These are phyloP conservation scores for Eupithecia inturbata DNA, from an alignment of 2,888 invertebrate species.

Conservation along the genomic window DNA sequence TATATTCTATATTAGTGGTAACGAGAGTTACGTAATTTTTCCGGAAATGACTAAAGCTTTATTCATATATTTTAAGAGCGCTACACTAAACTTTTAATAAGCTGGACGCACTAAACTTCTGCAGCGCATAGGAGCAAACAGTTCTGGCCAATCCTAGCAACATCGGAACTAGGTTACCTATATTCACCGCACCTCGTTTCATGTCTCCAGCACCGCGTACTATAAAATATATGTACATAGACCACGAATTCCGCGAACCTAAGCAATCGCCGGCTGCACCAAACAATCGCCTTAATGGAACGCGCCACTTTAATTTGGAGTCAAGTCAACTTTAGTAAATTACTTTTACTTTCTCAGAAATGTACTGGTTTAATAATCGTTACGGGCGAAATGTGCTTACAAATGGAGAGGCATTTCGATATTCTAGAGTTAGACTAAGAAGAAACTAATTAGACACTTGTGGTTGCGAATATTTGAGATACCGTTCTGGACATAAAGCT, in stretches of 20 bases:
- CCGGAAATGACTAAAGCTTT: neutral
- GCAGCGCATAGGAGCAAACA: neutral
- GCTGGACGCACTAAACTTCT: neutral
- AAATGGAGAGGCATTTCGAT: neutral
- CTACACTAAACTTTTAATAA: neutral
- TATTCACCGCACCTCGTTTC: conserved; percentile 12
- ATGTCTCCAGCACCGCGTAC: conserved; percentile 15
- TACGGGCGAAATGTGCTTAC: conserved; percentile 1
- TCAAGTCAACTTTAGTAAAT: conserved; percentile 25
- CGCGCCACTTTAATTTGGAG: conserved; percentile 22
- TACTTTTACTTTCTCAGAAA: conserved; percentile 22
- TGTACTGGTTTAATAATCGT: conserved; percentile 7
- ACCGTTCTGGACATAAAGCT: neutral
- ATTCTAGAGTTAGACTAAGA: neutral
- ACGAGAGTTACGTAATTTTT: neutral
- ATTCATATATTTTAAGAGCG: neutral
- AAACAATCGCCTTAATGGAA: conserved; percentile 26
- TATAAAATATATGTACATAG: conserved; percentile 16
- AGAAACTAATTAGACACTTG: neutral
- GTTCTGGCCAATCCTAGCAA: neutral
- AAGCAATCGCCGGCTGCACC: conserved; percentile 12
- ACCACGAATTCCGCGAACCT: conserved; percentile 14
- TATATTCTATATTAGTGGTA: neutral
- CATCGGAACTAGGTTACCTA: conserved; percentile 11
- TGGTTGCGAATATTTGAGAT: neutral